Evolutionary conservation across 1,140 invertebrate species (phyloP), one percentile per base, ranked within the genome.

Genomic region (Hermatobates lingyangjiaoensis): DNA sequence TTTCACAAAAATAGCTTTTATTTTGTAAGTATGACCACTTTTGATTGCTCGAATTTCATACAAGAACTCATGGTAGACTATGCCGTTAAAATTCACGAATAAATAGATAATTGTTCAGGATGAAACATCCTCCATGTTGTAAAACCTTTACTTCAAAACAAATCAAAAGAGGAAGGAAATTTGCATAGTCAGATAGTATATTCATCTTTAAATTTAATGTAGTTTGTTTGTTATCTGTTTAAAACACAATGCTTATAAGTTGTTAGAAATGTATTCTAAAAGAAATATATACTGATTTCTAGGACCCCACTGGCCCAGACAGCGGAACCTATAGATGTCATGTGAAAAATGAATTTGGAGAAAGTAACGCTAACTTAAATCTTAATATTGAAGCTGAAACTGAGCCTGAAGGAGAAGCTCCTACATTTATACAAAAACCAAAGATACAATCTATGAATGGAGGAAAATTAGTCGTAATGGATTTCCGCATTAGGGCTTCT

Each of bases 381-480:
- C 70, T 98, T 45, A 98, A 98, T 67, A 97, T 98, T 64, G 90
- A 95, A 70, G 88, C 87, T 12, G 88, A 90, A 62, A 81, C 84
- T 1, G 87, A 91, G 66, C 81, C 81, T 1, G 85, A 90, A 67
- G 91, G 91, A 15, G 84, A 91, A 61, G 90, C 92, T 14, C 95
- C 95, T 49, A 93, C 87, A n/a, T 98, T 98, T 67, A 80, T 93
- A 38, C 92, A 96, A 65, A 98, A 98, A 68, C 95, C 95, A 18
- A 75, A 80, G 56, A 96, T 95, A 59, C 83, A 85, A 56, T 95
- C 94, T 0, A 86, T 91, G 66, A 82, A 95, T n/a, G 52, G 87
- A 61, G 93, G 93, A 4, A 93, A 94, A 72, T 71, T 94, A 42
- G 88, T 98, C n/a, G 80, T 94, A 45, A 95, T 98, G 89, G 91